Evolutionary conservation across 2,113 vertebrate species (phyloP).

Genomic region (Colistium nudipinnis): DNA sequence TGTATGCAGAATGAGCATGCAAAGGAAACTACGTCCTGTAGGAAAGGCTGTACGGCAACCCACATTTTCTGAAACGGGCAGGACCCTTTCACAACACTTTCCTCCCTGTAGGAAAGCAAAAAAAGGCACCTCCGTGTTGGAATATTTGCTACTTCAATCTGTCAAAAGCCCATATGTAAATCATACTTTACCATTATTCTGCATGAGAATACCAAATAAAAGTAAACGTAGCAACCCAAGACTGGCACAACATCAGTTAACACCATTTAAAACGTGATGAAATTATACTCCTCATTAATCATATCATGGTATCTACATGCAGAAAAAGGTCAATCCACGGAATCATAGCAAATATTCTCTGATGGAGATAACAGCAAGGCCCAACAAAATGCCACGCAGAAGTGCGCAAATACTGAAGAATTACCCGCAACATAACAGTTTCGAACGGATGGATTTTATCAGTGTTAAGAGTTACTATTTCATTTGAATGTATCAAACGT

Average conservation of each 20-base stretch:
- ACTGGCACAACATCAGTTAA: neutral
- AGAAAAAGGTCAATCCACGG: slow-evolving; percentile 31
- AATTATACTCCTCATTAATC: neutral
- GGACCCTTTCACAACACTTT: slow-evolving; percentile 44
- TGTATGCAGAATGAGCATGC: slow-evolving; percentile 12
- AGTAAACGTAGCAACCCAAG: slow-evolving; percentile 27
- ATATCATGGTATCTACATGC: neutral
- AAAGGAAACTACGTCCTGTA: slow-evolving; percentile 38
- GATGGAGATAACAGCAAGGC: slow-evolving; percentile 34
- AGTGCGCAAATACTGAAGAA: slow-evolving; percentile 13
- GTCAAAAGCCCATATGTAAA: slow-evolving; percentile 48
- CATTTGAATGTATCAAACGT: neutral
- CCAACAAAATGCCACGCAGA: slow-evolving; percentile 12
- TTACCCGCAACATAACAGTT: neutral
- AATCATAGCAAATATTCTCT: slow-evolving; percentile 1
- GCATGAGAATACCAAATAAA: slow-evolving; percentile 33
- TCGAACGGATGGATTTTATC: slow-evolving; percentile 8
- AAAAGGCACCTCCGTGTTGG: slow-evolving; percentile 49
- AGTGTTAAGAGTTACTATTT: neutral
- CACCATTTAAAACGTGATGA: neutral
- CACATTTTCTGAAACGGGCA: slow-evolving; percentile 48
- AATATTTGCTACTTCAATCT: slow-evolving; percentile 52
- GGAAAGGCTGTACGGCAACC: slow-evolving; percentile 15
- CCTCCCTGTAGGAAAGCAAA: slow-evolving; percentile 36
- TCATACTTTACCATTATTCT: slow-evolving; percentile 15